Conservation (phyloP, 1,140 invertebrate genomes). For the Chironomus striatipennis region DNA sequence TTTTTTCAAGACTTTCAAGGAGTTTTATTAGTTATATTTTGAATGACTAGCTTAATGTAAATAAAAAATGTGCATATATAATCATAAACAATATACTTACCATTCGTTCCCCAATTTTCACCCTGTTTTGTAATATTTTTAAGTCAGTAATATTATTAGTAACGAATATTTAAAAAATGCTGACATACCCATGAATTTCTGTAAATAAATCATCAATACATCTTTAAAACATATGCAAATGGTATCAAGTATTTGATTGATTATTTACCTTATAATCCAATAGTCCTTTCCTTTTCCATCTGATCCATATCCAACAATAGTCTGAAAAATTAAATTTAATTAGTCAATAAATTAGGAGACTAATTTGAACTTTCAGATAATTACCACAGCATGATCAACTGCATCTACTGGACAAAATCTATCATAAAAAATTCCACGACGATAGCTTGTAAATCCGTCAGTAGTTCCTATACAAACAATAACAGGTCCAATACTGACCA, state of each 20-base stretch:
- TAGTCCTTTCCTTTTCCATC: neutral
- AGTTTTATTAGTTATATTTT: no score
- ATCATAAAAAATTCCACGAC: conserved; percentile 47
- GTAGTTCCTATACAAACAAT: conserved; percentile 84
- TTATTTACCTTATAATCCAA: neutral
- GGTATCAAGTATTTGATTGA: no score
- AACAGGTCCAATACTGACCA: neutral
- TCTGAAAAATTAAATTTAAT: no score
- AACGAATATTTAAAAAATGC: neutral
- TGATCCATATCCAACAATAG: conserved; percentile 51
- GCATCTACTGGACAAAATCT: conserved; percentile 53
- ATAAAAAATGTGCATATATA: no score
- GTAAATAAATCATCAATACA: no score
- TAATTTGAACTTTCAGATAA: no score
- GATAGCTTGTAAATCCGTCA: conserved; percentile 50
- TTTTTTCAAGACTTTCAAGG: neutral
- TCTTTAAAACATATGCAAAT: no score
- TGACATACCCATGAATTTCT: conserved; percentile 32
- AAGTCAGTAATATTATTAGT: neutral
- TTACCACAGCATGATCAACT: conserved; percentile 10
- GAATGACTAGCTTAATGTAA: no score
- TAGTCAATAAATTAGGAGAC: no score
- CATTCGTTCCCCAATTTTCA: conserved; percentile 46
- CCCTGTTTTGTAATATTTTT: conserved; percentile 28
- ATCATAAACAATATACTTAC: neutral